A percentile compares a stretch with the other conserved stretches of the same genome.
These are phyloP conservation scores for Thymelicus lineola DNA, from an alignment of 2,888 invertebrate species.

Conservation along the genomic window DNA sequence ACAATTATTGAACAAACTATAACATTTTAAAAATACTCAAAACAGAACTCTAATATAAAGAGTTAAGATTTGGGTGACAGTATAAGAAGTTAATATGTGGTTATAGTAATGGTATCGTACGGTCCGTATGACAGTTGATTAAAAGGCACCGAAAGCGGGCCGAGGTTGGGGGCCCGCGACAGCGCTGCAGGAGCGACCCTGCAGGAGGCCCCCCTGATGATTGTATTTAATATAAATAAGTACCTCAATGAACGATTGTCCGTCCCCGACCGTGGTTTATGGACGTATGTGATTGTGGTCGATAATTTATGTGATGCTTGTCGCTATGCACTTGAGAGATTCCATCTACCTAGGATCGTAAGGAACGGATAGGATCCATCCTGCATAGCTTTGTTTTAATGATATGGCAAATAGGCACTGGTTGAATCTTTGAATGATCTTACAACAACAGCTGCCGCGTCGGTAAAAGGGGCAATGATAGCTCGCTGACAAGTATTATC, in stretches of 20 bases:
- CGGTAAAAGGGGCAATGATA: too few species aligned
- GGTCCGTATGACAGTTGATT: slow-evolving; percentile 82
- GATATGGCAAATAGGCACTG: neutral
- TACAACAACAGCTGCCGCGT: too few species aligned
- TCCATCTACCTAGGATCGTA: slow-evolving; percentile 14
- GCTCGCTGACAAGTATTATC: too few species aligned
- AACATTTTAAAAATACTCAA: slow-evolving; percentile 15
- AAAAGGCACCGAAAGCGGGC: slow-evolving; percentile 81
- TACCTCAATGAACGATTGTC: slow-evolving; percentile 85
- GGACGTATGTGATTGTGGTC: slow-evolving; percentile 59
- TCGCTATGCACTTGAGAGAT: slow-evolving; percentile 36
- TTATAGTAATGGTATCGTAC: slow-evolving; percentile 67
- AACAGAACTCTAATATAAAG: slow-evolving; percentile 39
- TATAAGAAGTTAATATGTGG: slow-evolving; percentile 40
- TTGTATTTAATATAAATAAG: slow-evolving; percentile 86
- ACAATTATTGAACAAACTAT: slow-evolving; percentile 46
- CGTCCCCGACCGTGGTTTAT: slow-evolving; percentile 71
- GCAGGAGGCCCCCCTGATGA: slow-evolving; percentile 81
- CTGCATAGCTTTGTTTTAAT: neutral
- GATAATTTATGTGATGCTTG: slow-evolving; percentile 62
- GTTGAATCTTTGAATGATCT: too few species aligned
- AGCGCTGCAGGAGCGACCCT: slow-evolving; percentile 76
- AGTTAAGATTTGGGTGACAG: slow-evolving; percentile 41
- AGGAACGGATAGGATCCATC: neutral
- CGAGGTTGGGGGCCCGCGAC: slow-evolving; percentile 82